Evolutionary conservation across 64 coral and sea anemone genomes (phyloP), one percentile per base, ranked within the genome.

Genomic region (Catalaphyllia jardinei): DNA sequence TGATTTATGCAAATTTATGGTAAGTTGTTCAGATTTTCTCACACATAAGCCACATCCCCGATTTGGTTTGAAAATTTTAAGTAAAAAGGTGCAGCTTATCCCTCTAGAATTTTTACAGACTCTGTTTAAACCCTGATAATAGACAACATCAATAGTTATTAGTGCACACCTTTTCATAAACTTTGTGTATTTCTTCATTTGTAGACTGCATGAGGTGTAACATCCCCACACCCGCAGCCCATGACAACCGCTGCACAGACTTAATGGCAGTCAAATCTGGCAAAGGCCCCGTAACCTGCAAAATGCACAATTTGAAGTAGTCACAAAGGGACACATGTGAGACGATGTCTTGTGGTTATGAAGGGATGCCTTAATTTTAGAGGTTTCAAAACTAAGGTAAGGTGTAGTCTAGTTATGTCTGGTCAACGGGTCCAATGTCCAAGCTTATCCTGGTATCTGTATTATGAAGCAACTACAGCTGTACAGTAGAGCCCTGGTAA

Each of bases 101-200:
- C 33, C 33, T 35, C 3, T 1, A 35, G 33, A 35, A 1, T 35
- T 35, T 35, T 35, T 35, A 35, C 33, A 35, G 33, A 35, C 33
- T 35, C 33, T 35, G 33, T 35, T 35, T 3, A 35, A 31, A 29
- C 27, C 6, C 4, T 6, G 8, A 80, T 59, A 13, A 29, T 9
- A 25, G 27, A 86, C 3, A 62, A 79, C 19, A 29, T 60, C 14
- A 52, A 39, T 10, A 54, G 52, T 54, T 10, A 5, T 54, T 7
- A 10, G 0, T 2, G 54, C 10, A 29, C 25, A 99, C 97, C 94
- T 99, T 99, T 88, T 99, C 97, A 78, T 93, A 95, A 18, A 84
- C 88, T 76, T 93, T 99, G 85, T 95, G 93, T 39, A 99, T 99
- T 77, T 99, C 97, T 74, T 99, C 97, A 79, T 89, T 82, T 28